Conservation (phyloP, 2,113 vertebrate species). For the Cebus imitator region DNA sequence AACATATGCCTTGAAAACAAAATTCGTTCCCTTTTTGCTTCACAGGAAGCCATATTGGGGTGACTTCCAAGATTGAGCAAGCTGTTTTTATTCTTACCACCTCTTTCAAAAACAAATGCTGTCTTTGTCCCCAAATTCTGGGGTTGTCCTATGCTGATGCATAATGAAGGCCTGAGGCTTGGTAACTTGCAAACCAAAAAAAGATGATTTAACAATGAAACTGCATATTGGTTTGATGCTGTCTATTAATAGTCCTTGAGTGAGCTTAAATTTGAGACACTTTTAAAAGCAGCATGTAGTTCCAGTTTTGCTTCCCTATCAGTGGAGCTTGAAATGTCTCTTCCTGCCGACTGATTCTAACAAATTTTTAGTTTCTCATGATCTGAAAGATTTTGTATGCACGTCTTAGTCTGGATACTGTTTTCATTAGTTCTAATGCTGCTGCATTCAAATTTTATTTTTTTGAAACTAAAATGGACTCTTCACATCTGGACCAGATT, state of each 20-base stretch:
- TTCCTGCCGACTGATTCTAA: constrained; percentile 45
- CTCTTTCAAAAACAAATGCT: constrained; percentile 1
- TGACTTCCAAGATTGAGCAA: not conserved
- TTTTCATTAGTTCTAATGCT: constrained; percentile 21
- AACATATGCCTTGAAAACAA: constrained; percentile 13
- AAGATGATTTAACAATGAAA: constrained; percentile 37
- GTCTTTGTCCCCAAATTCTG: constrained; percentile 17
- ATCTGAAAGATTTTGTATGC: constrained; percentile 41
- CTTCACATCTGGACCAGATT: constrained; percentile 35
- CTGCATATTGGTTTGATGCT: not conserved
- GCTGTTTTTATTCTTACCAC: constrained; percentile 23
- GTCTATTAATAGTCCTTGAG: constrained; percentile 6
- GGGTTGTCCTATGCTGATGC: not conserved
- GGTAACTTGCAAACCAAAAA: constrained; percentile 42
- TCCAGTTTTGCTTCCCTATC: constrained; percentile 41
- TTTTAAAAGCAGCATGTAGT: not conserved
- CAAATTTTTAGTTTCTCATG: constrained; percentile 31
- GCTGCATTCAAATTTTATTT: constrained; percentile 16
- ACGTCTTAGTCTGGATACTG: not conserved
- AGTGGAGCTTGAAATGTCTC: not conserved
- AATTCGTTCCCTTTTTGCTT: constrained; percentile 44
- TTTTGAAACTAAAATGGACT: constrained; percentile 45
- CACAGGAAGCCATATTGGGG: not conserved
- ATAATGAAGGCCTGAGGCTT: constrained; percentile 20
- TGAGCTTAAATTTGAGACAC: constrained; percentile 50